Base-by-base conservation (phyloP, 2,888 invertebrate genomes). In the Parnassius glacialis region DNA sequence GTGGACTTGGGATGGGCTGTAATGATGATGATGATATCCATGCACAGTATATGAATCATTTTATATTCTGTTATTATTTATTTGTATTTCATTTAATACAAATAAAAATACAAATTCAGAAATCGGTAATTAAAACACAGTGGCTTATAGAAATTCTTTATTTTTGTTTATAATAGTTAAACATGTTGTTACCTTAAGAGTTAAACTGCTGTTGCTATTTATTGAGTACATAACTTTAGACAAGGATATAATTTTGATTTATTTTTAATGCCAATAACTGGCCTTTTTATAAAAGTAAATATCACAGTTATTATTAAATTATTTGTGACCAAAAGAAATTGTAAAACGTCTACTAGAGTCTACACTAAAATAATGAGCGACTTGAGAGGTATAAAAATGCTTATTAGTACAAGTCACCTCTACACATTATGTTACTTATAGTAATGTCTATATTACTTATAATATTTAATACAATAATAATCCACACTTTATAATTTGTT, bases 231-330 rank as follows among this genome's bases (percentile, higher is more conserved):
- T 63, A 68, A 65, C 63, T 68, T 70, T 69, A 64, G 67, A 65
- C 64, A 64, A 65, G 67, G 69, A 72, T 61, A 65, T 74, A 75
- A 74, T 80, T 82, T 83, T 82, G 80, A 81, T 74, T 82, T 78
- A 76, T 79, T 83, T 87, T 89, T 87, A 85, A 82, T 76, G 85
- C 90, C 90, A 84, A 78, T 80, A 66, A 73, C 70, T 71, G 89
- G 89, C 88, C 83, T 81, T 81, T 57, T 82, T 81, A 84, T 89
- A 88, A 89, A 89, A 89, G 87, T 88, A 90, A 91, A 90, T 91
- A 91, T 91, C 90, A 91, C 90, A 91, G 90, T 90, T 89, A 83
- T 87, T 81, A 85, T 87, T 86, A 88, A 85, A 88, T 85, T 86
- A 85, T 83, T 87, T 89, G 87, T 89, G 90, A 89, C 84, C 83